Evolutionary conservation across 2,113 vertebrate genomes (phyloP), one percentile per base, ranked within the genome.

Genomic region (Pluvianellus socialis): DNA sequence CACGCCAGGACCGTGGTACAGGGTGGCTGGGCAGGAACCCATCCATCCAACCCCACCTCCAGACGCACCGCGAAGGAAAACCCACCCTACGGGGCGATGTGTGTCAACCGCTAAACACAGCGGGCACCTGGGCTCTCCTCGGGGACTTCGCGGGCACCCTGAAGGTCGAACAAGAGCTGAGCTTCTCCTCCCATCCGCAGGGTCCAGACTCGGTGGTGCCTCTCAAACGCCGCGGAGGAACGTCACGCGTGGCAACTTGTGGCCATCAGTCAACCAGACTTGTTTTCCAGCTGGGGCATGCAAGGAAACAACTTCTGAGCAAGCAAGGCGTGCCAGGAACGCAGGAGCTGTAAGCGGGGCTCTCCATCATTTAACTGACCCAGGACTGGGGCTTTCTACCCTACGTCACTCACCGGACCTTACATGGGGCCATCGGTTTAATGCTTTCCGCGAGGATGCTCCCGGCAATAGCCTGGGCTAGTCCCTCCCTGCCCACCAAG

Each of bases 221-320:
- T 59, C 75, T 47, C 9, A 0, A 40, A 38, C 0, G 2, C 33
- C 1, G 0, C 2, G 8, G n/a, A 33, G 44, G 27, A 58, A 65
- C 26, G 30, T 49, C 67, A 33, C 0, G 2, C 6, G 0, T 11
- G 20, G 40, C 47, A 32, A 19, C 52, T 55, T 72, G 67, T 33
- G 44, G 30, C n/a, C 66, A 53, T 22, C 44, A 47, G 44, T 30
- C 66, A 63, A 32, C 1, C 0, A 27, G 42, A n/a, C 16, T 11
- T 12, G 6, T 44, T 56, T 33, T 61, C 52, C 80, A 72, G 75
- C 33, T n/a, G 66, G 27, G 20, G 38, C 1, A 1, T 13, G 33
- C 61, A 33, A 42, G 1, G 23, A 44, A 70, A 70, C 14, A 12
- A 17, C 66, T 79, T 26, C 17, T 0, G 44, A 83, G 55, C 15